Evolutionary conservation across 2,113 vertebrate genomes (phyloP).

Genomic region (Crotalus helleri): DNA sequence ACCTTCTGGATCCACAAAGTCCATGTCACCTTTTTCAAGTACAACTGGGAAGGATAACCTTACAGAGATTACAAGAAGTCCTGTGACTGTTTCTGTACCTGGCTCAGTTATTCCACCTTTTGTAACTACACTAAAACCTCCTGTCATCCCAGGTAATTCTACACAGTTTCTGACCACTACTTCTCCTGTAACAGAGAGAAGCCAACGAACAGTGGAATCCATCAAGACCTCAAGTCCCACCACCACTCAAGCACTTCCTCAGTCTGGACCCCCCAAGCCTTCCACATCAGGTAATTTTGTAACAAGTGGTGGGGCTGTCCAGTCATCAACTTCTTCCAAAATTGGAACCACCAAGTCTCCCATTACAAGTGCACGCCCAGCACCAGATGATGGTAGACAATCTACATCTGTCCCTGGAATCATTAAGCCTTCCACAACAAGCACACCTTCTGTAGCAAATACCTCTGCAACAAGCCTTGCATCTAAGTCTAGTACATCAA

Average conservation of each 20-base stretch:
- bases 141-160: background rate
- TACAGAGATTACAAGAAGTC: background rate
- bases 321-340: background rate
- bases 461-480: background rate
- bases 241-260: background rate
- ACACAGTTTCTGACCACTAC: background rate
- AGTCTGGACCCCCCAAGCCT: background rate
- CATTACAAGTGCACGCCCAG: background rate
- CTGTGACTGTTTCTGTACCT: background rate
- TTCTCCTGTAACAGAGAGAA: background rate
- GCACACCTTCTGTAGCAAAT: background rate
- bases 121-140: slow-evolving; percentile 1
- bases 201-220: background rate
- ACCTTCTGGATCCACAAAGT: slow-evolving; percentile 3
- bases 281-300: background rate
- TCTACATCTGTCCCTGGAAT: background rate
- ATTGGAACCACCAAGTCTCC: background rate
- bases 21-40: background rate
- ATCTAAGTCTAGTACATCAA: background rate
- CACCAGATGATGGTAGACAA: background rate
- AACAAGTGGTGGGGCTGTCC: background rate
- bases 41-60: background rate
- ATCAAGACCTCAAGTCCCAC: background rate
- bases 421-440: background rate
- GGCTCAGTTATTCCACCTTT: background rate